Evolutionary conservation across 2,888 invertebrate genomes (phyloP), one percentile per base, ranked within the genome.

Genomic region (Agrochola litura): DNA sequence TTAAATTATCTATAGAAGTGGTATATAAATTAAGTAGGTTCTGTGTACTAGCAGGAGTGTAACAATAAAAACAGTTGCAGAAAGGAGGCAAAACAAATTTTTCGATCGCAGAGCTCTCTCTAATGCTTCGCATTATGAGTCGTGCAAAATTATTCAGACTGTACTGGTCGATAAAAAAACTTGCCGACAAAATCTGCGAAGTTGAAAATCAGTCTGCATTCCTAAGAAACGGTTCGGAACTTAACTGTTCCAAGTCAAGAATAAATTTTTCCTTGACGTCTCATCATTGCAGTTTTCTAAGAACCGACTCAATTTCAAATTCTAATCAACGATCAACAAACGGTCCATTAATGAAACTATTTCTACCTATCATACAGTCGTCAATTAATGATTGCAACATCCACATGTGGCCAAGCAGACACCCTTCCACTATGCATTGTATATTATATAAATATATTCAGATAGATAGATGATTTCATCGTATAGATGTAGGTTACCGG

Each of bases 401-500:
- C 43, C 67, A 85, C 84, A 88, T 86, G 84, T 85, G 89, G 85
- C 69, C 71, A 52, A 76, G 43, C 87, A 86, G 72, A 83, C 73
- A 80, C 80, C 63, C 60, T 30, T 58, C 72, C 56, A 81, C 56
- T 83, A 66, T 74, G 70, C 73, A 79, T 71, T 83, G 79, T 81
- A 81, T 46, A 63, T 43, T 64, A 52, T 78, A 76, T 64, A 82
- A 69, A 64, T 56, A 72, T 61, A 61, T 70, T 61, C 66, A 77
- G 76, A 84, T 84, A 77, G 73, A 84, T 84, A 80, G 77, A 84
- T 88, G 84, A 84, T 84, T 86, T 87, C 86, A 85, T 84, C 86
- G 76, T 84, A 82, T 83, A 76, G 60, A 90, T 90, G 82, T 90
- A 68, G 90, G 89, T 88, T 86, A 90, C 76, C 73, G 81, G 89